Percentiles rank a stretch among this genome's conserved stretches.
Conservation (phyloP, 2,113 vertebrate genomes). For the Caretta caretta region DNA sequence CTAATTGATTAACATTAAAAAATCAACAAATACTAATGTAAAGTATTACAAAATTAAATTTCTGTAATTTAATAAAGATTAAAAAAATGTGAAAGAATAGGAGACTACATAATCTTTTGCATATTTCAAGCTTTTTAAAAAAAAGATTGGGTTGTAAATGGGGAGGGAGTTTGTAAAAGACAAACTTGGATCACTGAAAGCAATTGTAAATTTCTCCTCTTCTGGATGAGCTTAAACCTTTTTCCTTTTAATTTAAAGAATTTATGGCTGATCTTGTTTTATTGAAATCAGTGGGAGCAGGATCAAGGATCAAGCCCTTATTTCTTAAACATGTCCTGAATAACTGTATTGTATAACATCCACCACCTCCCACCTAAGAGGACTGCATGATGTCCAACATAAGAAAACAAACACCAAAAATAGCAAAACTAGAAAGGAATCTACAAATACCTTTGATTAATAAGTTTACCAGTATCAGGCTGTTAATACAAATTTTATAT, state of each 20-base stretch:
- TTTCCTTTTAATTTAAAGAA: background rate
- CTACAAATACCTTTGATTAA: background rate
- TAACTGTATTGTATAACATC: accelerated
- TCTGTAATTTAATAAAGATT: background rate
- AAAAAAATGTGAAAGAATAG: background rate
- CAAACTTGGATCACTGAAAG: background rate
- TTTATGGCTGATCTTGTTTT: background rate
- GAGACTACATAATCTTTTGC: background rate
- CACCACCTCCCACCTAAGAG: accelerated
- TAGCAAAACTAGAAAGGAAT: background rate
- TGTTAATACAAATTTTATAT: background rate
- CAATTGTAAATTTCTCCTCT: background rate
- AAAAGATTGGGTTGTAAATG: background rate
- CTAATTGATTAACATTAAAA: conserved; percentile 12
- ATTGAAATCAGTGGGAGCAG: background rate
- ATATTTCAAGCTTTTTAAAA: background rate
- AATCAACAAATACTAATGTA: background rate
- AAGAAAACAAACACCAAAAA: background rate
- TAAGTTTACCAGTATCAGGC: background rate
- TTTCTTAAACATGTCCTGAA: background rate
- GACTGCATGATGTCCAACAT: background rate
- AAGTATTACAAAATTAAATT: background rate
- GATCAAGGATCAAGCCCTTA: background rate
- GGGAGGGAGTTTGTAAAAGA: background rate
- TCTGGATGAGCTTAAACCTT: background rate